Conservation (phyloP, 2,797 vertebrate genomes). For the Diplodus sargus region DNA sequence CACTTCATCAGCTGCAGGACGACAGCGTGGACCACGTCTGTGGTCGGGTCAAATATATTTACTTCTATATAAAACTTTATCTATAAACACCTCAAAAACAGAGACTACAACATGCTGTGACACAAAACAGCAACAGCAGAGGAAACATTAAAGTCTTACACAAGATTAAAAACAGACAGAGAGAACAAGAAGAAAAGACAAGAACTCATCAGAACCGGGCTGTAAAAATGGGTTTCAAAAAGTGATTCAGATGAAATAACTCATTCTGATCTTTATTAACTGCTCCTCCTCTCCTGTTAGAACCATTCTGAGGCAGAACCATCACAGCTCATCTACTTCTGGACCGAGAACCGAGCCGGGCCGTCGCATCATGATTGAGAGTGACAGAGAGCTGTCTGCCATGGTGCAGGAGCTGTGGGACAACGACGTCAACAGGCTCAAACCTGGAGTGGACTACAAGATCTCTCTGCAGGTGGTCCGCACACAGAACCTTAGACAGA, state of each 20-base stretch:
- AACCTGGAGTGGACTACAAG: conserved; percentile 85
- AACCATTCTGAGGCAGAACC: conserved; percentile 11
- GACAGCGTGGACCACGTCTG: not conserved
- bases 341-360: conserved; percentile 26
- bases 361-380: conserved; percentile 79
- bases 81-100: too few species aligned
- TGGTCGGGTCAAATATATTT: not conserved
- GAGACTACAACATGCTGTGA: too few species aligned
- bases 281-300: conserved; percentile 7
- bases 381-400: conserved; percentile 82
- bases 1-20: not conserved
- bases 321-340: conserved; percentile 22
- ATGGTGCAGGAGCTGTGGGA: conserved; percentile 87
- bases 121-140: too few species aligned
- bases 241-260: too few species aligned
- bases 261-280: not conserved
- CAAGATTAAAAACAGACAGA: too few species aligned
- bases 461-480: conserved; percentile 85
- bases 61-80: not conserved
- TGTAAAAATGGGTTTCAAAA: too few species aligned
- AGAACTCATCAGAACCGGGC: too few species aligned
- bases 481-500: not conserved
- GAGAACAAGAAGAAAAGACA: too few species aligned
- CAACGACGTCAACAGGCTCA: conserved; percentile 85
- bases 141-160: too few species aligned